Base-by-base conservation (phyloP, 2,888 invertebrate species). In the Magallana nippona region DNA sequence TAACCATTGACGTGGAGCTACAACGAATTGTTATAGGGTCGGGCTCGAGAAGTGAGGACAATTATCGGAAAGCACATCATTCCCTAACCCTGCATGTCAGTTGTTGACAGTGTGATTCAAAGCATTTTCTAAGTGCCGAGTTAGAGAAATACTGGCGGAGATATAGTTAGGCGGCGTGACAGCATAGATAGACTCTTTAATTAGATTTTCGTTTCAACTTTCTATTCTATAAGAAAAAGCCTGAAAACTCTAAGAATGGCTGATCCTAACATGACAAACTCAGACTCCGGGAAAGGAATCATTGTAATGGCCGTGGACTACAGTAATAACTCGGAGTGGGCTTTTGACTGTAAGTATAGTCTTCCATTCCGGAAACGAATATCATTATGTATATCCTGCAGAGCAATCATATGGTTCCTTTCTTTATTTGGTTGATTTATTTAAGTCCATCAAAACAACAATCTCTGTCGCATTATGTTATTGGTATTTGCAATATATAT, bases 281-380 rank as follows among this genome's bases (percentile, higher is more conserved):
- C 71, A 15, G 71, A 27, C 11, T 71, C 71, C 2, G 71, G 32
- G 22, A 71, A 71, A 2, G 71, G 71, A 22, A 71, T 71, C 15
- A 71, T 80, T 32, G 80, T 84, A 10, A 60, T 84, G 55, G 84
- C 84, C 0, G 81, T 84, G 10, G 84, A 84, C 81, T 78, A 81
- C 11, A 84, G 84, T 32, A 55, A 81, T 13, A 63, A 81, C 44
- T 84, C 84, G 78, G 84, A 84, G 55, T 84, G 78, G 77, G 84
- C 84, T 27, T 84, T 81, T 81, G 81, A 84, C 71, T 84, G 84
- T 84, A 81, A 84, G 84, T 84, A 78, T 11, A 78, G 11, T 15
- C 11, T 17, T 10, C 1, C 19, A 15, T 77, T 32, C 2, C n/a
- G 19, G 10, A 19, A 60, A 15, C 60, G 19, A 60, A 60, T 60